A percentile compares a stretch with the other conserved stretches of the same genome.
These are phyloP conservation scores for Sardina pilchardus DNA, from an alignment of 2,113 vertebrate species.

Conservation along the genomic window DNA sequence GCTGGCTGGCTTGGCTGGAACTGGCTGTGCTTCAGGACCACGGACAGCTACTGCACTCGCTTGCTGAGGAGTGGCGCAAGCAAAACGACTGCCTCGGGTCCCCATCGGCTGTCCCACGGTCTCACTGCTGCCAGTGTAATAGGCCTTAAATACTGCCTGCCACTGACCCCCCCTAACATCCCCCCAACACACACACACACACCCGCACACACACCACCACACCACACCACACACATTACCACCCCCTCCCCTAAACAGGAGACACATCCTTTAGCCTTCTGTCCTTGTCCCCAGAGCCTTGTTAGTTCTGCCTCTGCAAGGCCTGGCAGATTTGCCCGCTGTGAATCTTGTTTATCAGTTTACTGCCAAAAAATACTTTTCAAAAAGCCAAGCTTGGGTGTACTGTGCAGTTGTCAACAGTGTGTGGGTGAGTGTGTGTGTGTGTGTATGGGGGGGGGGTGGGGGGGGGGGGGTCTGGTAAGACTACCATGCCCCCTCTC, in stretches of 20 bases:
- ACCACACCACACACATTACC: not conserved
- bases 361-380: slow-evolving; percentile 21
- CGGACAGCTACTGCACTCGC: not conserved
- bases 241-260: not conserved
- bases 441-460: too few relatives aligned
- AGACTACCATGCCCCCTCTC: not conserved
- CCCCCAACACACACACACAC: not conserved
- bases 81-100: not conserved
- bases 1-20: too few relatives aligned
- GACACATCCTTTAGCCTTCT: not conserved
- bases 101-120: not conserved
- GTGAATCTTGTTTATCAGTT: slow-evolving; percentile 10
- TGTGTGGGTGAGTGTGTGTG: not conserved
- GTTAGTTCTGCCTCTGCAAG: slow-evolving; percentile 2
- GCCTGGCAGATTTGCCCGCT: not conserved
- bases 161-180: not conserved
- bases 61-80: not conserved
- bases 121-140: slow-evolving; percentile 8
- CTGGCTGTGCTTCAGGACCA: not conserved
- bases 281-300: not conserved
- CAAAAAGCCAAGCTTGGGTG: slow-evolving; percentile 23
- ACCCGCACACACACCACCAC: not conserved
- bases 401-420: slow-evolving; percentile 1
- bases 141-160: slow-evolving; percentile 10
- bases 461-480: not conserved